These are phyloP conservation scores for Tachina grossa DNA, from an alignment of 2,888 invertebrate species.

Conservation along the genomic window DNA sequence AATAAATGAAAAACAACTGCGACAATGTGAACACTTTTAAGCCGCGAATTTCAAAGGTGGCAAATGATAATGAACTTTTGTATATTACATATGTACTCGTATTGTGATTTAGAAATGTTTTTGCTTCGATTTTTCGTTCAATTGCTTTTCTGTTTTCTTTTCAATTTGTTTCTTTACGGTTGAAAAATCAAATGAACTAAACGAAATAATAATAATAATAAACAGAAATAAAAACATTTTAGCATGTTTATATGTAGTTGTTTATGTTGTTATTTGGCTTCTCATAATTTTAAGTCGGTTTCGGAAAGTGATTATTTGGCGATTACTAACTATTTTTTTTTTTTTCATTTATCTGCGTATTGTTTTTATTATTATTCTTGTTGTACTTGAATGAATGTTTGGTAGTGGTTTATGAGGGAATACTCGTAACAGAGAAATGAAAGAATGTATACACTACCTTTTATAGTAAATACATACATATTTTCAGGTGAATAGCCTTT, in stretches of 20 bases:
- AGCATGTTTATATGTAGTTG: not conserved
- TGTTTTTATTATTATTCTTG: conserved; percentile 18
- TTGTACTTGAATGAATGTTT: conserved; percentile 13
- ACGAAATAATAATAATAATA: not conserved
- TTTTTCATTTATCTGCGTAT: not conserved
- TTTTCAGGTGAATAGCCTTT: too few species aligned
- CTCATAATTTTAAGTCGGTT: conserved; percentile 11
- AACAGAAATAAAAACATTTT: not conserved
- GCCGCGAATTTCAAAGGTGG: conserved; percentile 51
- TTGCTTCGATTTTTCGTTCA: not conserved
- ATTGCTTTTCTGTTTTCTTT: conserved; percentile 23
- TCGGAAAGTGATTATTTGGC: conserved; percentile 50
- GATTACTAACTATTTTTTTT: conserved; percentile 26
- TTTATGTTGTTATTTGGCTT: conserved; percentile 53
- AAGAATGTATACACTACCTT: not conserved
- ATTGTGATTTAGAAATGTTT: conserved; percentile 2
- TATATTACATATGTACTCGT: not conserved
- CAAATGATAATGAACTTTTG: conserved; percentile 67
- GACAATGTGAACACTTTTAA: conserved; percentile 24
- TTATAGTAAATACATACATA: too few species aligned
- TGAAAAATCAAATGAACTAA: conserved; percentile 47
- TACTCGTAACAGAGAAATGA: not conserved
- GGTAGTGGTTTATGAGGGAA: not conserved
- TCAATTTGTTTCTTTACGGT: conserved; percentile 26
- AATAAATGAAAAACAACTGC: not conserved